Evolutionary conservation across 2,113 vertebrate species (phyloP).

Genomic region (Tichodroma muraria): DNA sequence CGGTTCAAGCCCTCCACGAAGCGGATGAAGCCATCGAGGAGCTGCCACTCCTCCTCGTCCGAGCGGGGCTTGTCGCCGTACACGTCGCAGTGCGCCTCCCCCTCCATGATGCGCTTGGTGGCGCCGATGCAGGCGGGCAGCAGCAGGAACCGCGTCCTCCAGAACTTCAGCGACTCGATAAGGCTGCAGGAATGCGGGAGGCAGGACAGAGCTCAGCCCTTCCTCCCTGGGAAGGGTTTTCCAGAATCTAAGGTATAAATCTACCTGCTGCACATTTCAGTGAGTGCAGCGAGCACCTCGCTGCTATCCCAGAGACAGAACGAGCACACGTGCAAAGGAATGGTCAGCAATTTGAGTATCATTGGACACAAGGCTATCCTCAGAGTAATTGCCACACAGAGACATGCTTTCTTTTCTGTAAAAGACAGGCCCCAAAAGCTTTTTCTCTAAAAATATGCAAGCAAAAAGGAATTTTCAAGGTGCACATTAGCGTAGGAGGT

Average conservation of each 20-base stretch:
- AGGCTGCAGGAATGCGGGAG: slow-evolving; percentile 65
- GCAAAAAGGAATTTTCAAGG: background rate
- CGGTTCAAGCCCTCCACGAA: slow-evolving; percentile 97
- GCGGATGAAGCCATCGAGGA: slow-evolving; percentile 91
- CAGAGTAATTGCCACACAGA: background rate
- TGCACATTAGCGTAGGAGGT: background rate
- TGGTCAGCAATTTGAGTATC: background rate
- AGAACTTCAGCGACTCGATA: slow-evolving; percentile 96
- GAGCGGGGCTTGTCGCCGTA: slow-evolving; percentile 84
- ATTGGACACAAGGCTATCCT: background rate
- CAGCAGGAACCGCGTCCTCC: slow-evolving; percentile 93
- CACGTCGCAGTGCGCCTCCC: slow-evolving; percentile 88
- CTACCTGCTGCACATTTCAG: background rate
- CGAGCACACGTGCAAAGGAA: background rate
- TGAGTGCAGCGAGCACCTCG: background rate
- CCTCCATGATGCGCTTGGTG: slow-evolving; percentile 87
- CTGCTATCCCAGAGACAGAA: background rate
- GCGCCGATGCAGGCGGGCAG: slow-evolving; percentile 88
- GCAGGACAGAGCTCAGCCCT: background rate
- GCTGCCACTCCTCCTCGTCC: slow-evolving; percentile 84
- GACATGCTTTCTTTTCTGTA: background rate
- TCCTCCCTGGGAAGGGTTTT: background rate
- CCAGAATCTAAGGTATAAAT: background rate
- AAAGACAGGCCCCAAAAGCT: background rate
- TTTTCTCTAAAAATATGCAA: background rate